Conservation (phyloP, 1,140 invertebrate genomes). For the Drosophila sp. region DNA sequence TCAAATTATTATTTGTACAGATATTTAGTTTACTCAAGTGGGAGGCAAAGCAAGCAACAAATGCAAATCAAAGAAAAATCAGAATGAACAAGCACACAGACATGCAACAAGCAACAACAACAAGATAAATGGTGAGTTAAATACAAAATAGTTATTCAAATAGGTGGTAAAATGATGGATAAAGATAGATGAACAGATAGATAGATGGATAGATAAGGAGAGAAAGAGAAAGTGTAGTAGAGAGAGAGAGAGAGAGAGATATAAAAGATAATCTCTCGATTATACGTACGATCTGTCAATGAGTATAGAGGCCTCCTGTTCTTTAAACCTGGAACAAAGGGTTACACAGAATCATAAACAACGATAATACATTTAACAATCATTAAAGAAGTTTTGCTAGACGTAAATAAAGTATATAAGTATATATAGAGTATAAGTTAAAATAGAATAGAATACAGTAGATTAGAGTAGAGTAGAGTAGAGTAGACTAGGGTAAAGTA, state of each 20-base stretch:
- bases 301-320: constrained; percentile 89
- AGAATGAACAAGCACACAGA: constrained; percentile 22
- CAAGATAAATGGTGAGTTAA: constrained; percentile 29
- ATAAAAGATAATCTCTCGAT: constrained; percentile 49
- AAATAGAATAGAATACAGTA: background rate
- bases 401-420: constrained; percentile 4
- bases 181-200: constrained; percentile 23
- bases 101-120: constrained; percentile 27
- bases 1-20: constrained; percentile 30
- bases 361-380: constrained; percentile 83
- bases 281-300: constrained; percentile 94
- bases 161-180: constrained; percentile 17
- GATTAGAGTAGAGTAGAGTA: background rate
- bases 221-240: constrained; percentile 18
- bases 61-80: constrained; percentile 15
- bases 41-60: background rate
- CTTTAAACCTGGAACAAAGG: constrained; percentile 93
- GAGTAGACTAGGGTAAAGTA: background rate
- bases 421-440: background rate
- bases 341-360: constrained; percentile 83
- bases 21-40: too few species aligned
- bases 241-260: constrained; percentile 26
- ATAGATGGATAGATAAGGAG: constrained; percentile 20
- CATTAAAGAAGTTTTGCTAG: constrained; percentile 38
- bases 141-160: constrained; percentile 15